phyloP scores from a whole-genome alignment of 1,140 invertebrate species.

The Bombus vancouverensis region DNA sequence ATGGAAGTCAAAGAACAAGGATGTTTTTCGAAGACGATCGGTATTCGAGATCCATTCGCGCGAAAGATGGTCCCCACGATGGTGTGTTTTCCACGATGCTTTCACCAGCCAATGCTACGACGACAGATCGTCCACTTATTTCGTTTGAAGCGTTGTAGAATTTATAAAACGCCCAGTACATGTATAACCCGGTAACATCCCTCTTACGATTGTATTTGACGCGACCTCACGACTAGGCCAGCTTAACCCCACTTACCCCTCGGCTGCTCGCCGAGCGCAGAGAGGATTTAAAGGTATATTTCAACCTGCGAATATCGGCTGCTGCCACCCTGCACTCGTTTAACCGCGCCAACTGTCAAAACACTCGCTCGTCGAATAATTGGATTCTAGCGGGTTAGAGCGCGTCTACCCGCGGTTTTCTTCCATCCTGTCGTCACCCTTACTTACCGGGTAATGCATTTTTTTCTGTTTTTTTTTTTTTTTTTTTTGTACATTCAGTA shows the following conservation, averaged over 20 bases:
- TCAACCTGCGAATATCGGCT: slow-evolving; percentile 39
- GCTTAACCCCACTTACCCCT: slow-evolving; percentile 78
- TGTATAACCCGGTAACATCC: slow-evolving; percentile 55
- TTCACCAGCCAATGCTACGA: too few species aligned
- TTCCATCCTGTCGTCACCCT: background rate
- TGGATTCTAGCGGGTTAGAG: slow-evolving; percentile 38
- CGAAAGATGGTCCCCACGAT: too few species aligned
- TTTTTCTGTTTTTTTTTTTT: too few species aligned
- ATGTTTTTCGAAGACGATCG: too few species aligned
- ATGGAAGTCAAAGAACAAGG: too few species aligned
- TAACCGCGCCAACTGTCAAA: slow-evolving; percentile 56
- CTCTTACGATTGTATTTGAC: slow-evolving; percentile 75
- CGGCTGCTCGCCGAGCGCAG: slow-evolving; percentile 64
- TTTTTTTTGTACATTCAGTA: background rate
- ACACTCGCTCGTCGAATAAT: slow-evolving; percentile 46
- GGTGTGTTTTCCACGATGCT: too few species aligned
- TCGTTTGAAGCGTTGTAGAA: background rate
- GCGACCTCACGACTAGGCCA: slow-evolving; percentile 75
- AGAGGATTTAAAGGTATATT: slow-evolving; percentile 76
- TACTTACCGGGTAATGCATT: background rate
- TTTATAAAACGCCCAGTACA: background rate
- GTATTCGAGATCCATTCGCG: too few species aligned
- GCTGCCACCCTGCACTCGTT: slow-evolving; percentile 9
- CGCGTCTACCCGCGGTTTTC: background rate
- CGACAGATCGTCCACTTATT: background rate